Percentiles rank a stretch among this genome's conserved stretches.
These are phyloP conservation scores for Aplodontia rufa DNA, from an alignment of 2,113 vertebrate genomes.

Conservation along the genomic window DNA sequence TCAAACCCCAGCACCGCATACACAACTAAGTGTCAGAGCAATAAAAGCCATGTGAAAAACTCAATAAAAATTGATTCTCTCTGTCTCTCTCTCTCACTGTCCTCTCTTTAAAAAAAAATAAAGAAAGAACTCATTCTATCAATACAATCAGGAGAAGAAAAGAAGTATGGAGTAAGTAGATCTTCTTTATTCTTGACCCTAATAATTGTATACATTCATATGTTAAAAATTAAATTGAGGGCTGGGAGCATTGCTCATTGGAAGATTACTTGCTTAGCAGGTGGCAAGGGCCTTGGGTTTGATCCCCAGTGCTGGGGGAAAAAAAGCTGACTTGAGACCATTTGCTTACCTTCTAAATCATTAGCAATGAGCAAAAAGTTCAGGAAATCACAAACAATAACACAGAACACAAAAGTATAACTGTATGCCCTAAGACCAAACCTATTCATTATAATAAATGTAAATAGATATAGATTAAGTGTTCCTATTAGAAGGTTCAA, in stretches of 20 bases:
- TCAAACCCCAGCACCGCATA: too few species aligned
- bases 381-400: not conserved
- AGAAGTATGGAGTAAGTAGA: not conserved
- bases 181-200: not conserved
- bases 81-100: too few species aligned
- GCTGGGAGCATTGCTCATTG: not conserved
- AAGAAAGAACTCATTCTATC: too few species aligned
- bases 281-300: not conserved
- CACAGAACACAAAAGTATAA: not conserved
- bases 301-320: not conserved
- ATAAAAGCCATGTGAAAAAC: too few species aligned
- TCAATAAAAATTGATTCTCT: too few species aligned
- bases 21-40: too few species aligned
- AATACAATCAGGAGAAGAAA: not conserved
- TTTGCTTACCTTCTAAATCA: not conserved
- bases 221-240: constrained; percentile 1
- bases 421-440: not conserved
- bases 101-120: too few species aligned
- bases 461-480: not conserved
- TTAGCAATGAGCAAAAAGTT: not conserved
- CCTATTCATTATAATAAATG: not conserved
- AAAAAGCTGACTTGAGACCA: not conserved
- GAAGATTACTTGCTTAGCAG: not conserved
- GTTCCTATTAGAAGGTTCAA: not conserved
- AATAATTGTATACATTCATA: constrained; percentile 3